phyloP scores from a whole-genome alignment of 2,888 invertebrate species.

The Alitta virens region DNA sequence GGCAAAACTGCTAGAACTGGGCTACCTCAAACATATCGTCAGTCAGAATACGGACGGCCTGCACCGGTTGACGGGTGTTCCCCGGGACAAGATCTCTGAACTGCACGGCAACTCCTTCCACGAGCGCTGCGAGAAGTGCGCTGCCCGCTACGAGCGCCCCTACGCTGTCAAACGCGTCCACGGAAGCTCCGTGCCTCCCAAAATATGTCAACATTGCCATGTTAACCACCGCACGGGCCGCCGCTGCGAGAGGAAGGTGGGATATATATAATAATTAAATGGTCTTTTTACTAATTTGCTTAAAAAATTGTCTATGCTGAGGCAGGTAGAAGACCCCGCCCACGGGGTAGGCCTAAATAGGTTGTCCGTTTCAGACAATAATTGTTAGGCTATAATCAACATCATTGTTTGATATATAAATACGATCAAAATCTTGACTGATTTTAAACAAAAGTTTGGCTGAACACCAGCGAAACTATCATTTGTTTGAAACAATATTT shows the following conservation, averaged over 20 bases:
- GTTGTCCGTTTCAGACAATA: too few relatives aligned
- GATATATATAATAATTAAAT: too few relatives aligned
- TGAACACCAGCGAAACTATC: too few relatives aligned
- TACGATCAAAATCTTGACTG: too few relatives aligned
- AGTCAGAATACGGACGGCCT: conserved; percentile 49
- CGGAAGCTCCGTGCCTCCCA: conserved; percentile 26
- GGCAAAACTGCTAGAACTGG: conserved; percentile 37
- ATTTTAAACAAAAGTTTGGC: too few relatives aligned
- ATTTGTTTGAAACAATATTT: too few relatives aligned
- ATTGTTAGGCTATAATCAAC: too few relatives aligned
- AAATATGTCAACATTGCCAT: conserved; percentile 36
- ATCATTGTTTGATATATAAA: too few relatives aligned
- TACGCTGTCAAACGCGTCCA: conserved; percentile 17
- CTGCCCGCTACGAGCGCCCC: conserved; percentile 29
- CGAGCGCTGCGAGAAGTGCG: conserved; percentile 45
- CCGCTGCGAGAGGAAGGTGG: conserved; percentile 36
- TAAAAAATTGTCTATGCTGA: too few relatives aligned
- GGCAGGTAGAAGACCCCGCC: too few relatives aligned
- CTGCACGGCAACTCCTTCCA: conserved; percentile 45
- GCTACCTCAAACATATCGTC: conserved; percentile 41
- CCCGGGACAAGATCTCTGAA: conserved; percentile 38
- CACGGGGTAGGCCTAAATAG: too few relatives aligned
- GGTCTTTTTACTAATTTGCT: too few relatives aligned
- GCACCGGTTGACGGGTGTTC: conserved; percentile 43
- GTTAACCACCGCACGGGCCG: conserved; percentile 43